Evolutionary conservation across 2,113 vertebrate genomes (phyloP), one percentile per base, ranked within the genome.

Genomic region (Pelusios castaneus): DNA sequence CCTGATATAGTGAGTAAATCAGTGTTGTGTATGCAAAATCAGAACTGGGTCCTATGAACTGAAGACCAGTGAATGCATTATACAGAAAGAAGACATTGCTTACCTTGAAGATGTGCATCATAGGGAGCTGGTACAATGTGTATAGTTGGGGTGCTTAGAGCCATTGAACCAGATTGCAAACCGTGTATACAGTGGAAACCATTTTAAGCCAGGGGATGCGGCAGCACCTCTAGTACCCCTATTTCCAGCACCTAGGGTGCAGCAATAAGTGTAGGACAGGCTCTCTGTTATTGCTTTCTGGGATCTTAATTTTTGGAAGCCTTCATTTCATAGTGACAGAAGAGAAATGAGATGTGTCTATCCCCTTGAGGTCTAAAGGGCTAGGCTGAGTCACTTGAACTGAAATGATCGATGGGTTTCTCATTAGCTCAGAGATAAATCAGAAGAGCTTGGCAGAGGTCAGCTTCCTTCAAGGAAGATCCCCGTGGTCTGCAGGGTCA

Each of bases 321-420:
- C 52, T 47, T 24, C 1, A 27, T 63, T 84, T 82, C 83, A 47
- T 29, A 55, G 22, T 16, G 19, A 58, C 49, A 75, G 49, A 0
- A 0, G 19, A 76, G 43, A 14, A 75, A 38, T 41, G 78, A 43
- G 80, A 73, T 27, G 21, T 0, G 7, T n/a, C 6, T 10, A 2
- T 14, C 31, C 67, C 67, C n/a, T 70, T 22, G 17, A 31, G 6
- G 29, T 22, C n/a, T 38, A 21, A 70, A n/a, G 63, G 63, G 8
- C 7, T 38, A 34, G 19, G 34, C 21, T 22, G n/a, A 70, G n/a
- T 38, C 67, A 70, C 67, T 60, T 60, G 58, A 60, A 31, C 29
- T 70, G n/a, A 38, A 70, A 21, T 70, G 67, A 70, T 56, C 21
- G 7, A 56, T 56, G 55, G 49, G 21, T 73, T 73, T 73, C 22